Percentiles rank a stretch among this genome's conserved stretches.
Evolutionary conservation across 1,140 invertebrate species (phyloP).

Genomic region (Rhizoglyphus robini): DNA sequence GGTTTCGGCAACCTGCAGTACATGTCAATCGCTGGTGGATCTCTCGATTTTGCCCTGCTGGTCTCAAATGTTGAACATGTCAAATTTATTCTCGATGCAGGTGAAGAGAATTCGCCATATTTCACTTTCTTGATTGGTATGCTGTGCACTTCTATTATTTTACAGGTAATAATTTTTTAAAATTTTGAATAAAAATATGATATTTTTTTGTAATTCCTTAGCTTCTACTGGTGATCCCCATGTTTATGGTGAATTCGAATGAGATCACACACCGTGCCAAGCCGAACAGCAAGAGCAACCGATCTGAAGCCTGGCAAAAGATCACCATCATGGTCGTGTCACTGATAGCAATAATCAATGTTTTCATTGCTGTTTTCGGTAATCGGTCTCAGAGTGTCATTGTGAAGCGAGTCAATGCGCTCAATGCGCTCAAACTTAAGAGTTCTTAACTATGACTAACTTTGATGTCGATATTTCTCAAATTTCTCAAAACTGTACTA

Average conservation of each 20-base stretch:
- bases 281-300: no score
- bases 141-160: not conserved
- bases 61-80: slow-evolving; percentile 9
- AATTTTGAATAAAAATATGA: not conserved
- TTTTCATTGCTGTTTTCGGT: not conserved
- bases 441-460: no score
- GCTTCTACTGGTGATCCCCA: not conserved
- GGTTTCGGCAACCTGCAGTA: not conserved
- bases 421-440: no score
- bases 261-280: not conserved
- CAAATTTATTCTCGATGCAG: slow-evolving; percentile 3
- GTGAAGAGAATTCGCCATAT: not conserved
- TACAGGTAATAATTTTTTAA: no score
- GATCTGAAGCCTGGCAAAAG: not conserved
- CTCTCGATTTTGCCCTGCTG: slow-evolving; percentile 11
- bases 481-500: no score
- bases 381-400: no score
- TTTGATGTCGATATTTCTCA: no score
- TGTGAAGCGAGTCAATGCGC: no score
- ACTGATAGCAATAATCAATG: not conserved
- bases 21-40: slow-evolving; percentile 10
- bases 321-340: not conserved
- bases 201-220: not conserved
- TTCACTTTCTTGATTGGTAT: not conserved
- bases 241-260: not conserved